Conservation (phyloP, 2,888 invertebrate genomes). For the Octodonta nipae region DNA sequence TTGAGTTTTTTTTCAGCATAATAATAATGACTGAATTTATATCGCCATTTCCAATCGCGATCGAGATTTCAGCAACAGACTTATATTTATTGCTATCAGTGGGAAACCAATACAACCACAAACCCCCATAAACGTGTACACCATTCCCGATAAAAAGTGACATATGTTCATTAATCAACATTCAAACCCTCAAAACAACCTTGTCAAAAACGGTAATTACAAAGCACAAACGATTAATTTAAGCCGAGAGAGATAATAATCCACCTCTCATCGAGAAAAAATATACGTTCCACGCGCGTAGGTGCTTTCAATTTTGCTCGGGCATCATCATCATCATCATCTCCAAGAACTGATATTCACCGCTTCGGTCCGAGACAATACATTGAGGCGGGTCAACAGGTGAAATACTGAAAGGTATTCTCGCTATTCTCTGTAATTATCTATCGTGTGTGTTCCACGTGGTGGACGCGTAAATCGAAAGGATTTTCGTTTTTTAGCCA, state of each 20-base stretch:
- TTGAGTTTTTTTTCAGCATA: no score
- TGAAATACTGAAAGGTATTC: conserved; percentile 12
- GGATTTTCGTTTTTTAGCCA: neutral
- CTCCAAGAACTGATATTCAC: no score
- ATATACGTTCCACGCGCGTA: neutral
- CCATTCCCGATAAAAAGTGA: neutral
- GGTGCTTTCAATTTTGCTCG: no score
- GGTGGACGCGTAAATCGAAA: conserved; percentile 6
- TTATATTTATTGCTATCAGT: no score
- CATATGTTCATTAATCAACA: neutral
- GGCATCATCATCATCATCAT: no score
- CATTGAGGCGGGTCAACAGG: conserved; percentile 9
- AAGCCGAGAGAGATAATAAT: neutral
- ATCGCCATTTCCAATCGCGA: no score
- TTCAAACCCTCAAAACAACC: neutral
- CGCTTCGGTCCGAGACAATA: neutral
- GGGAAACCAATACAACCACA: no score
- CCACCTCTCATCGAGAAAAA: conserved; percentile 1
- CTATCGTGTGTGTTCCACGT: conserved; percentile 15
- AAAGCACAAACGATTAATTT: neutral
- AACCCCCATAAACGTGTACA: neutral
- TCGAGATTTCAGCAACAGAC: no score
- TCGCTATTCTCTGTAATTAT: conserved; percentile 14
- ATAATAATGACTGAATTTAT: no score
- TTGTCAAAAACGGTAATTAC: neutral